Evolutionary conservation across 2,113 vertebrate species (phyloP).

Genomic region (Numida meleagris): DNA sequence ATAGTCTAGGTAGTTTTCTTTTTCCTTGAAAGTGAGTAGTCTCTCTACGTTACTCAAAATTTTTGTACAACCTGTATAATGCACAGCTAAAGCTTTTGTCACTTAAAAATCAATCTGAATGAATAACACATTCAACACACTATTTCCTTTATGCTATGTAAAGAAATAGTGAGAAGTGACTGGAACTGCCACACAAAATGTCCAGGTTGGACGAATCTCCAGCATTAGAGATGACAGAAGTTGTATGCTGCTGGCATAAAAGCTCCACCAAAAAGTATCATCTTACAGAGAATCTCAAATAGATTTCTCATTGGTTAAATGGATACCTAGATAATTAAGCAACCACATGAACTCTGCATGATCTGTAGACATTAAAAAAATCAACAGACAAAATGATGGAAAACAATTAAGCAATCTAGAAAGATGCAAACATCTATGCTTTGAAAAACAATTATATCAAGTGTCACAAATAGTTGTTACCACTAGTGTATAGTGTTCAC

Average conservation of each 20-base stretch:
- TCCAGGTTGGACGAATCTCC: not conserved
- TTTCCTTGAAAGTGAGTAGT: not conserved
- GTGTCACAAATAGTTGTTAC: not conserved
- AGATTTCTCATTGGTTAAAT: not conserved
- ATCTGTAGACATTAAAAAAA: not conserved
- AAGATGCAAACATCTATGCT: not conserved
- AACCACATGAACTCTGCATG: not conserved
- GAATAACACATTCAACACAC: not conserved
- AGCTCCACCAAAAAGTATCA: not conserved
- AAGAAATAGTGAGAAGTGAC: not conserved
- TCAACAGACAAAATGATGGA: not conserved
- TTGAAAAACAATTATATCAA: slow-evolving; percentile 35
- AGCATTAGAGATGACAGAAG: not conserved
- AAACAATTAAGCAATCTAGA: not conserved
- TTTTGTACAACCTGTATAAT: not conserved
- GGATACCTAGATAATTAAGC: not conserved
- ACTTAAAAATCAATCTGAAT: not conserved
- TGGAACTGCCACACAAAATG: not conserved
- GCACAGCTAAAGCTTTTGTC: not conserved
- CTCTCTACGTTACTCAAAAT: not conserved
- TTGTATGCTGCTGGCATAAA: not conserved
- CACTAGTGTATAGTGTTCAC: not conserved
- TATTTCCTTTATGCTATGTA: not conserved
- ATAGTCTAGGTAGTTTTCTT: not conserved
- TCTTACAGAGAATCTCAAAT: not conserved